Base-by-base conservation (phyloP, 2,797 vertebrate species). In the Podarcis lilfordi region DNA sequence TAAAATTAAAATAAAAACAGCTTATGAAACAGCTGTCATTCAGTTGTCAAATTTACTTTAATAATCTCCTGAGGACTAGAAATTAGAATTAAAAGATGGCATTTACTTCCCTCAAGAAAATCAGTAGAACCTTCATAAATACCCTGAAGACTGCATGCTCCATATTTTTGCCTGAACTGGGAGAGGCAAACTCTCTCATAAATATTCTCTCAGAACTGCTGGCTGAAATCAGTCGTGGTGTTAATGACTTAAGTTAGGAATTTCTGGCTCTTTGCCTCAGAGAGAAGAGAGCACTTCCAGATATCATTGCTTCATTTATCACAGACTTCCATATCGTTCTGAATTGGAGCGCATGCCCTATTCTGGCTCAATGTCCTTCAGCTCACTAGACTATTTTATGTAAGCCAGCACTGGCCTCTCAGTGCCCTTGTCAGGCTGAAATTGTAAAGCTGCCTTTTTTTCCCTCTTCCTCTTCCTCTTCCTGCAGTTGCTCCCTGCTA, bases 81-180 rank as follows among this genome's bases (percentile, higher is more conserved):
- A 55, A 40, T 50, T 84, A 64, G 72, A 72, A 80, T 35, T 40
- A 45, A 78, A 45, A 27, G 35, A 23, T 59, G 7, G 43, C 27
- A n/a, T 80, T 71, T 66, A 35, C 37, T 80, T 45, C 69, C 21
- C 19, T 61, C 50, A 11, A 72, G 77, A 88, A 55, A 50, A 17
- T 35, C 15, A 50, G 55, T 9, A 81, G 7, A 25, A 23, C 59
- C 37, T 32, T 15, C 43, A 82, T 37, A 78, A 78, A 11, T 78
- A 23, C 1, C 1, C 68, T 43, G 35, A 66, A 81, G 25, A 64
- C 69, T 50, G 32, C 2, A 8, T 66, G n/a, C n/a, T 50, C 66
- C 59, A 37, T 85, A 76, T 37, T 71, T 78, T 68, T 68, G 77
- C 27, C 55, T 89, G 83, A 85, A 89, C 88, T 85, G 78, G 69